Evolutionary conservation across 1,140 invertebrate species (phyloP), one percentile per base, ranked within the genome.

Genomic region (Papilio aristodemus): DNA sequence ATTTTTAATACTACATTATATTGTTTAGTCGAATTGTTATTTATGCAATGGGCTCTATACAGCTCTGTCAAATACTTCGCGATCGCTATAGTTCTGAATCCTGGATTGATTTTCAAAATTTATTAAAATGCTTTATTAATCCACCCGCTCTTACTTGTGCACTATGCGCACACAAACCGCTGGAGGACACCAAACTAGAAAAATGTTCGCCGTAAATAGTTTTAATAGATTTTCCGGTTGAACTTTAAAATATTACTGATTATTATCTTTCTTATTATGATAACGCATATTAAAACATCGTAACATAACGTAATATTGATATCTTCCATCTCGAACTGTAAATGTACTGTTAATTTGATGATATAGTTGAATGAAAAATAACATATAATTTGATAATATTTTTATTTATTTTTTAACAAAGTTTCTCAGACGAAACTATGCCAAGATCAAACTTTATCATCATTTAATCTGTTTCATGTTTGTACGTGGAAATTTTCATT

Each of bases 211-310:
- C 68, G 66, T 78, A 76, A 77, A 79, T 81, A 85, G 70, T 87
- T 85, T 82, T 79, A 85, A 85, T 78, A 85, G 72, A 81, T 86
- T 84, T 85, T 86, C 83, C 80, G 83, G 79, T 67, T 77, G 66
- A 72, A 82, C 69, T 83, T 72, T 14, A 78, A 76, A 50, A 60
- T 41, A 36, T 67, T 67, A 41, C 41, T 64, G 83, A 84, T 86
- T 75, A 58, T 80, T 81, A 84, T 84, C 79, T 69, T 68, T 64
- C n/a, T 37, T 54, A 41, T 43, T 57, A 43, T 69, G 54, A 41
- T 32, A 37, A 62, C 27, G 58, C 67, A 46, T 62, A 39, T 25
- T 39, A 68, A 38, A 50, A 69, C n/a, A 60, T 46, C 41, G 27
- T 62, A 60, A 60, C 32, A 43, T 63, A 50, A 63, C 25, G 38